phyloP scores from a whole-genome alignment of 2,797 vertebrate species.

The Lutjanus campechanus region DNA sequence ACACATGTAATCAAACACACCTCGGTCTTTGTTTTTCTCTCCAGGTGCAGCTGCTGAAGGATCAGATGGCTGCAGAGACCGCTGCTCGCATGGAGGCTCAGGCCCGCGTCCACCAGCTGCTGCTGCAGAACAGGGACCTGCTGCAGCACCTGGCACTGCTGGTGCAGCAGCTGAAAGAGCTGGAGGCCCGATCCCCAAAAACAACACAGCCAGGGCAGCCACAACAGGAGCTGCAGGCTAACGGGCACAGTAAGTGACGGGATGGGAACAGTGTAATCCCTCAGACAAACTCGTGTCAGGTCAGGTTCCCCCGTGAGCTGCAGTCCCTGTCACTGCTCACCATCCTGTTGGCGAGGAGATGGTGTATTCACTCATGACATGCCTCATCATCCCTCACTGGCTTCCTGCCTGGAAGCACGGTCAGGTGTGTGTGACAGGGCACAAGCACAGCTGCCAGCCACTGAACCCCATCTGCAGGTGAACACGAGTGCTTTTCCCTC shows the following conservation, averaged over 20 bases:
- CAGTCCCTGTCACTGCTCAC: conserved; percentile 13
- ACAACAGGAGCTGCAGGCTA: conserved; percentile 52
- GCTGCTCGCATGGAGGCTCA: conserved; percentile 89
- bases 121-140: conserved; percentile 90
- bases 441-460: conserved; percentile 9
- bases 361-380: conserved; percentile 31
- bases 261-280: conserved; percentile 3
- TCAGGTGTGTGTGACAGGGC: conserved; percentile 32
- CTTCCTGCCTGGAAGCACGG: conserved; percentile 24
- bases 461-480: conserved; percentile 12
- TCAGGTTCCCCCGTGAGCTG: conserved; percentile 30
- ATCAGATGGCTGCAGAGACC: conserved; percentile 88
- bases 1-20: conserved; percentile 10
- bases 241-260: conserved; percentile 71
- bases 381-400: conserved; percentile 6
- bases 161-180: conserved; percentile 90
- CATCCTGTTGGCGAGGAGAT: not conserved
- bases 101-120: conserved; percentile 90
- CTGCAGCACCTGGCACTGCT: conserved; percentile 90
- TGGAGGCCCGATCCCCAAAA: conserved; percentile 76
- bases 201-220: conserved; percentile 26
- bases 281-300: conserved; percentile 22
- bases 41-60: conserved; percentile 90
- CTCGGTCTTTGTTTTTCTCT: not conserved
- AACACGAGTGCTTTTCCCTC: not conserved